A percentile compares a stretch with the other conserved stretches of the same genome.
Conservation (phyloP, 2,888 invertebrate genomes). For the Meiosimyza platycephala region DNA sequence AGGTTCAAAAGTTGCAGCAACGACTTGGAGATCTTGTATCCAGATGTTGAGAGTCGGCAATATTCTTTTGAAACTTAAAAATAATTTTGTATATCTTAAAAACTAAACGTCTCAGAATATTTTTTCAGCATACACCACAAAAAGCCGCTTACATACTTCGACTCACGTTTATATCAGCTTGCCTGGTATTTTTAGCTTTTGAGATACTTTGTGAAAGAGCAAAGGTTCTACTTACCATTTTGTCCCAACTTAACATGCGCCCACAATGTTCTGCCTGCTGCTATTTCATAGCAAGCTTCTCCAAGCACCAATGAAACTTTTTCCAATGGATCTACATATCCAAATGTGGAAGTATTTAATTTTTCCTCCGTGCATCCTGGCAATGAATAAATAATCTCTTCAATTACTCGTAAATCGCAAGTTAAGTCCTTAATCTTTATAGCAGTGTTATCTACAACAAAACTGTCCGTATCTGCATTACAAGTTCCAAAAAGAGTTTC, state of each 20-base stretch:
- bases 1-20: too few species aligned
- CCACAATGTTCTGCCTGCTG: conserved; percentile 51
- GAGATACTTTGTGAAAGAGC: background rate
- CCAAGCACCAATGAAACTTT: conserved; percentile 50
- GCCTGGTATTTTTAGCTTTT: background rate
- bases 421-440: conserved; percentile 44
- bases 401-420: conserved; percentile 55
- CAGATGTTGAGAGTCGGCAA: too few species aligned
- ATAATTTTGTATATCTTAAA: too few species aligned
- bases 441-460: conserved; percentile 31
- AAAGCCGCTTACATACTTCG: too few species aligned
- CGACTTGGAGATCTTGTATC: too few species aligned
- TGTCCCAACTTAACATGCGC: conserved; percentile 51
- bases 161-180: too few species aligned
- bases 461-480: conserved; percentile 39
- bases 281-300: conserved; percentile 54
- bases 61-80: too few species aligned
- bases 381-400: conserved; percentile 50
- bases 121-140: too few species aligned
- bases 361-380: conserved; percentile 48
- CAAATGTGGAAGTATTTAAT: conserved; percentile 49
- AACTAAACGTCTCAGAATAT: too few species aligned
- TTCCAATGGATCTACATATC: conserved; percentile 54
- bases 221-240: conserved; percentile 25
- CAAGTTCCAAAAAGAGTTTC: conserved; percentile 44